Percentiles rank a stretch among this genome's conserved stretches.
Conservation (phyloP, 1,140 invertebrate genomes). For the Psix sp. region DNA sequence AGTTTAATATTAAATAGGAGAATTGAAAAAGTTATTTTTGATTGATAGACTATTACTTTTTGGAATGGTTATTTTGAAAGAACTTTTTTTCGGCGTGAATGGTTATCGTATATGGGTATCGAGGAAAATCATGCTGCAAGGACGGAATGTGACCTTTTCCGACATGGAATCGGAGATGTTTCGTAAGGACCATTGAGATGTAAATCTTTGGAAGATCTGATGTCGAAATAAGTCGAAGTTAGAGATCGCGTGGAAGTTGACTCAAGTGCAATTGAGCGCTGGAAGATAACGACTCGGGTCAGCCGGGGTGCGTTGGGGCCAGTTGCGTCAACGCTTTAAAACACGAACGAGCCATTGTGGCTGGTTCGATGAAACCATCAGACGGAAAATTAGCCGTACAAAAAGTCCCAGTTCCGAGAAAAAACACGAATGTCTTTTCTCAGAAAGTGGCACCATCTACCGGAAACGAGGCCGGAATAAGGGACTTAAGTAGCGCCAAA, state of each 20-base stretch:
- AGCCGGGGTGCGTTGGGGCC: constrained; percentile 3
- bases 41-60: no score
- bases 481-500: constrained; percentile 18
- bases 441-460: constrained; percentile 35
- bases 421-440: constrained; percentile 45
- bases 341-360: constrained; percentile 31
- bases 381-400: constrained; percentile 49
- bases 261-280: neutral
- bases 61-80: no score
- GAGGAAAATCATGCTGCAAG: no score
- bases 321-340: constrained; percentile 21
- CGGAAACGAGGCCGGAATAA: constrained; percentile 23
- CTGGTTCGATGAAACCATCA: constrained; percentile 50
- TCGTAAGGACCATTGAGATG: constrained; percentile 16
- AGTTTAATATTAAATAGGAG: no score
- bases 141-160: neutral
- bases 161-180: constrained; percentile 14
- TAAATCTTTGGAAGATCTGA: constrained; percentile 18
- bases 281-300: constrained; percentile 3
- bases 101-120: no score
- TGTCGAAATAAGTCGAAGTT: no score
- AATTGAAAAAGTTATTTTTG: no score
- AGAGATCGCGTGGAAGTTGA: constrained; percentile 9
- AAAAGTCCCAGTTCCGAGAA: constrained; percentile 34
- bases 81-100: no score